Percentiles rank a stretch among this genome's conserved stretches.
Conservation (phyloP, 2,888 invertebrate genomes). For the Silvanus unidentatus region DNA sequence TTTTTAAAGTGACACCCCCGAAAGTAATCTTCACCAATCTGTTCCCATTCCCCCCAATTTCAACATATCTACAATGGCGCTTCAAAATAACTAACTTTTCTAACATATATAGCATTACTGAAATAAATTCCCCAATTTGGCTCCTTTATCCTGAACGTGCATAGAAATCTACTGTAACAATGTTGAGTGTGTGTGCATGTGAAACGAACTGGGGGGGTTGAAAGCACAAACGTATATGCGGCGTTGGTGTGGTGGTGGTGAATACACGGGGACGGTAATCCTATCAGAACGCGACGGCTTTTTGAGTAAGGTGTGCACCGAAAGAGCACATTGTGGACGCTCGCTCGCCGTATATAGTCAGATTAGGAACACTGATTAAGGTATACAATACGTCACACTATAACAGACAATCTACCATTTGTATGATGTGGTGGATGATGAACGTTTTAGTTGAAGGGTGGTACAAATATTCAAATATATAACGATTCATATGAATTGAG, state of each 20-base stretch:
- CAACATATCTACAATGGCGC: no score
- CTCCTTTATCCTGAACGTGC: constrained; percentile 18
- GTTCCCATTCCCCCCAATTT: no score
- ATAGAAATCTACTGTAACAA: constrained; percentile 13
- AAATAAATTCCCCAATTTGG: constrained; percentile 21
- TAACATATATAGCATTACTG: neutral
- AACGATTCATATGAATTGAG: constrained; percentile 26
- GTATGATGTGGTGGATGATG: neutral
- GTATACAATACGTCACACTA: constrained; percentile 31
- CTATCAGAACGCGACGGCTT: constrained; percentile 28
- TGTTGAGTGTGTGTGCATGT: neutral
- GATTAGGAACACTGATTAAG: constrained; percentile 37
- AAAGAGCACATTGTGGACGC: constrained; percentile 34
- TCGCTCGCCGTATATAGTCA: constrained; percentile 37
- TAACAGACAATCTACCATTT: constrained; percentile 16
- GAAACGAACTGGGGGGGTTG: no score
- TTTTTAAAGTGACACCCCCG: no score
- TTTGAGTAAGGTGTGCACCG: constrained; percentile 29
- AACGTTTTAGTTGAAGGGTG: no score
- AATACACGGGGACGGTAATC: constrained; percentile 30
- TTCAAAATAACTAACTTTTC: no score
- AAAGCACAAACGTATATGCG: neutral
- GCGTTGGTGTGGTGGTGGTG: constrained; percentile 5
- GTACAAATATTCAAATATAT: no score
- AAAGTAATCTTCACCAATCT: no score